Conservation (phyloP, 2,888 invertebrate species). For the Drosophila falleni region DNA sequence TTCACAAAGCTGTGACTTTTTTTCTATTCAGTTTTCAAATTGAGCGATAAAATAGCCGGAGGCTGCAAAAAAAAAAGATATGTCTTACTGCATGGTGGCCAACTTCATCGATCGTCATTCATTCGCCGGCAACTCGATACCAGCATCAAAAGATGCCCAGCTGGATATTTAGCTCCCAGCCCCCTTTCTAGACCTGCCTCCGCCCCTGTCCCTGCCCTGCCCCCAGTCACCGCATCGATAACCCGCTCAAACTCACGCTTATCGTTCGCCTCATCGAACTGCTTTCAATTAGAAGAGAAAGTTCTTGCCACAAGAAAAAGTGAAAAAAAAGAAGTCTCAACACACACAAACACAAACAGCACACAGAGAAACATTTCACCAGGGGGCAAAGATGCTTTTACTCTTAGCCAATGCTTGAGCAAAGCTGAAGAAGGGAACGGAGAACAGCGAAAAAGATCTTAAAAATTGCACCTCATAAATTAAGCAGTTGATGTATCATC, state of each 20-base stretch:
- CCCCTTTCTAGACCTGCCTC: constrained; percentile 20
- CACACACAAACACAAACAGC: constrained; percentile 31
- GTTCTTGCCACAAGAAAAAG: constrained; percentile 79
- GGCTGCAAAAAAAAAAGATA: constrained; percentile 61
- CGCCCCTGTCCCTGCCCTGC: neutral
- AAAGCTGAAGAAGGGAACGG: neutral
- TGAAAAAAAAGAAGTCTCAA: constrained; percentile 64
- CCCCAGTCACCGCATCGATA: neutral
- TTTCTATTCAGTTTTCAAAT: constrained; percentile 56
- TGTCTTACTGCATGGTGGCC: constrained; percentile 42
- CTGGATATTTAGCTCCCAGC: constrained; percentile 50
- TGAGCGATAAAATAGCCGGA: constrained; percentile 64
- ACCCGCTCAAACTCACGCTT: constrained; percentile 38
- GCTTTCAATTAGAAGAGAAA: constrained; percentile 83
- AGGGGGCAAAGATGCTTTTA: constrained; percentile 54
- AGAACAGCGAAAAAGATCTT: constrained; percentile 37
- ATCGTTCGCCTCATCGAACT: constrained; percentile 76
- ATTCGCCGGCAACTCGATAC: constrained; percentile 32
- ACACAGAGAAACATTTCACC: constrained; percentile 48
- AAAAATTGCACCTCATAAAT: constrained; percentile 79
- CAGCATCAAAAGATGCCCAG: constrained; percentile 57
- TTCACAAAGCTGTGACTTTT: constrained; percentile 34
- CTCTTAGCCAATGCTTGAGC: constrained; percentile 35
- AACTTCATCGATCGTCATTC: constrained; percentile 59
- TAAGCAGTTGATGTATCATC: constrained; percentile 53